Evolutionary conservation across 2,888 invertebrate species (phyloP), one percentile per base, ranked within the genome.

Genomic region (Archips crataeganus): DNA sequence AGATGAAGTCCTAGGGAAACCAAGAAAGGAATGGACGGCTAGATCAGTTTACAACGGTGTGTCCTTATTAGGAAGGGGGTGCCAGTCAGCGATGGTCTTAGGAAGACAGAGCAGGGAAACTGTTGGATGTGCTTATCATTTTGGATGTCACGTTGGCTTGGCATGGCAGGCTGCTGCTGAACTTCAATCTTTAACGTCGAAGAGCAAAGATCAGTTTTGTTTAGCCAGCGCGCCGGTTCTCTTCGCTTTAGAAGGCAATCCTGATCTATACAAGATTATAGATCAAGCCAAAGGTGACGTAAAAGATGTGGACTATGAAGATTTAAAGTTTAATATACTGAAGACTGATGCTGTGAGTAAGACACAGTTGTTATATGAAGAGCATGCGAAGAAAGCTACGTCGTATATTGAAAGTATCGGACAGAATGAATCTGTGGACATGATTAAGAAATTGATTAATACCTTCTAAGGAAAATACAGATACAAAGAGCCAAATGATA

Each of bases 151-250:
- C 86, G 95, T 98, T 9, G 98, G 97, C 4, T 93, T 97, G 67
- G 97, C 97, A 1, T 97, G 97, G 96, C 98, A 98, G 93, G 97
- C 97, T 1, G 90, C 92, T 51, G 87, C 89, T 0, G 94, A 94
- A 84, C 74, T 94, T 3, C 90, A 92, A 67, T 88, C 86, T 9
- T 75, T 83, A 82, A 95, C 78, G 90, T 96, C 89, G 89, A 96
- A 86, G 95, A 97, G 67, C 96, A 94, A 93, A 79, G 91, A 91
- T 8, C 96, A 96, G 77, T 97, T 97, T 83, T 97, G 96, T 85
- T 90, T 98, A 68, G 96, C 98, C 3, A 97, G 97, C 78, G 98
- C 98, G 1, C 98, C 98, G 0, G 97, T 98, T 0, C 95, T 98
- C 74, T 98, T 98, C 76, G 97, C 98, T 79, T 90, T 98, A 57